Evolutionary conservation across 2,888 invertebrate genomes (phyloP).

Genomic region (Lordiphosa fenestrarum): DNA sequence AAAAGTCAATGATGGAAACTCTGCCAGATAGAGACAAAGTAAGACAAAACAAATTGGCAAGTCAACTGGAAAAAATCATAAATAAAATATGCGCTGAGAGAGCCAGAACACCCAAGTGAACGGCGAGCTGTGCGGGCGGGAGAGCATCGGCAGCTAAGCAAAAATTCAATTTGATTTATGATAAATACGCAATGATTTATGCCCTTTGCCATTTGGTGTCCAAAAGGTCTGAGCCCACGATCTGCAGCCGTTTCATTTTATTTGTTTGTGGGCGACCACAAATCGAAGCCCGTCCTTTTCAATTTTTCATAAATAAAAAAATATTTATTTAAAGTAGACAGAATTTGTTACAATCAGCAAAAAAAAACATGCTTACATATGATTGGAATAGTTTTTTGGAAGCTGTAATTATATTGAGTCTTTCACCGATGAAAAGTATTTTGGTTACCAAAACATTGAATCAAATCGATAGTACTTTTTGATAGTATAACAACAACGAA

Average conservation of each 20-base stretch:
- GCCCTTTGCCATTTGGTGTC: constrained; percentile 61
- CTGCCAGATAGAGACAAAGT: constrained; percentile 38
- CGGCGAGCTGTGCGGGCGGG: constrained; percentile 8
- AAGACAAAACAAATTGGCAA: constrained; percentile 49
- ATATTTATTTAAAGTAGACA: no score
- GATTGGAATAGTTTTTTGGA: no score
- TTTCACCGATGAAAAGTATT: no score
- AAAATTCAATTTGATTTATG: constrained; percentile 72
- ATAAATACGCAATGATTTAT: constrained; percentile 72
- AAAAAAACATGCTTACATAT: no score
- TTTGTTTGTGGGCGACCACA: constrained; percentile 41
- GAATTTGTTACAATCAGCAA: no score
- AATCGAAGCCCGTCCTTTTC: constrained; percentile 49
- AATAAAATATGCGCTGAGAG: constrained; percentile 57
- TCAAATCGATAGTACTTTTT: no score
- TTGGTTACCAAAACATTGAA: no score
- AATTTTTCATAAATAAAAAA: constrained; percentile 47
- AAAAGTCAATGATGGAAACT: constrained; percentile 30
- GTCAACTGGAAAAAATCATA: constrained; percentile 69
- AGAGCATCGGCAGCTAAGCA: constrained; percentile 33
- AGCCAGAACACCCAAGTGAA: constrained; percentile 37
- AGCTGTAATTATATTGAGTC: no score
- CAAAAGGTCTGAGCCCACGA: constrained; percentile 52
- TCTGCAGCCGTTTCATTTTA: constrained; percentile 34
- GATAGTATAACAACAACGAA: no score